Evolutionary conservation across 2,113 vertebrate genomes (phyloP), one percentile per base, ranked within the genome.

Genomic region (Barnardius zonarius): DNA sequence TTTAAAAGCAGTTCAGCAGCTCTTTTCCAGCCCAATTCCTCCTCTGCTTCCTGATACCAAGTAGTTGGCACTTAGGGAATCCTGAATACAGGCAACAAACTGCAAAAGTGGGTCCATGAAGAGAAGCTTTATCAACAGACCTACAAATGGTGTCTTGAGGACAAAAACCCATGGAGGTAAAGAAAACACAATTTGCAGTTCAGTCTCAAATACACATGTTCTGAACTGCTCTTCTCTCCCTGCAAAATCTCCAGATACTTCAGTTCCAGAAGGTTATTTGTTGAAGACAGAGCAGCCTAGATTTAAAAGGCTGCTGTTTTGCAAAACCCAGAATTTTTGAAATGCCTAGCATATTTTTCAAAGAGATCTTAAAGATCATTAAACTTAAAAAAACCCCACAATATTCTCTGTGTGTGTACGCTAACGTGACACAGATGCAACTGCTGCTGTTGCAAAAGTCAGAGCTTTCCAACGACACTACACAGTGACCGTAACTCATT

Each of bases 361-460:
- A 48, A n/a, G 76, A 91, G 24, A 16, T 84, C 63, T 84, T 92
- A 57, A 85, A 81, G 64, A 90, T 43, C 48, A 62, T 81, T 84
- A 73, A 72, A 84, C 52, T 86, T 88, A 63, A 89, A 91, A 37
- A 63, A 11, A 3, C 0, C 51, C 37, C 72, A 52, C 78, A 89
- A 35, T 55, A 41, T 76, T 83, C 49, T 89, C 43, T 91, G 51
- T 91, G 69, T 68, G 35, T n/a, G 27, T 62, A 66, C 52, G 27
- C 52, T 93, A 92, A 96, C 83, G 49, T 84, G 90, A 91, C 66
- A 91, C 90, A 95, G 90, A 93, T 83, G 77, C 57, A 89, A 75
- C 10, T 88, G 57, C 62, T 93, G 72, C 20, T 69, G 62, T 51
- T 92, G 86, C 83, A 93, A 86, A 90, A 90, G 30, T 75, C 77